A percentile compares a stretch with the other conserved stretches of the same genome.
Conservation (phyloP, 35 echinoderm and acorn worm genomes). For the Patiria miniata region DNA sequence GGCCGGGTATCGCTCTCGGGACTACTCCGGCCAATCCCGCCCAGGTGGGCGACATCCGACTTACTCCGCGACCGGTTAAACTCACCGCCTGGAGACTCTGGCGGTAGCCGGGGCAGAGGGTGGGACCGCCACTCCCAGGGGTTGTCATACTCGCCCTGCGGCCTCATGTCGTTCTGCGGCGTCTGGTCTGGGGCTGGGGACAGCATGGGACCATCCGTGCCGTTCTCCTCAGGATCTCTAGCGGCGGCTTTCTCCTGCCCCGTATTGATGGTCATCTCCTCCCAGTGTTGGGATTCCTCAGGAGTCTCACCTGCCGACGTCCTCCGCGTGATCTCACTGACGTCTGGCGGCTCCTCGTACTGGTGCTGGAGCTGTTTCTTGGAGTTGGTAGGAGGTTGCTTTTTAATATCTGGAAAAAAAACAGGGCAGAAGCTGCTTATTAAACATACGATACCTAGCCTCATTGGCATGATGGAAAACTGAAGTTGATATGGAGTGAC, state of each 20-base stretch:
- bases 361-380: conserved; percentile 45
- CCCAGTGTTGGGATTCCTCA: neutral
- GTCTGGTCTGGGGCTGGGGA: conserved; percentile 72
- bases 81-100: conserved; percentile 39
- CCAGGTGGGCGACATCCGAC: conserved; percentile 53
- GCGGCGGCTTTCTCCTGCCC: neutral
- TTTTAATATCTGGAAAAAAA: too few species aligned
- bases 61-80: conserved; percentile 61
- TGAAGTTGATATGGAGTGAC: too few species aligned
- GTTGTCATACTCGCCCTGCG: conserved; percentile 88
- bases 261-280: neutral
- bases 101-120: conserved; percentile 34
- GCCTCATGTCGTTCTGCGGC: conserved; percentile 80
- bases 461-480: too few species aligned
- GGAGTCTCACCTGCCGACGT: conserved; percentile 9
- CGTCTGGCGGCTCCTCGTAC: conserved; percentile 51
- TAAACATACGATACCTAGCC: too few species aligned
- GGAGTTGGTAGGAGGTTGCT: neutral
- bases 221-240: neutral
- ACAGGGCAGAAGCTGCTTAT: too few species aligned
- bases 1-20: conserved; percentile 85
- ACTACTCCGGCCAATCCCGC: conserved; percentile 36
- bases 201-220: neutral
- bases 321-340: conserved; percentile 14
- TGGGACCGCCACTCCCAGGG: conserved; percentile 94